Evolutionary conservation across 2,113 vertebrate genomes (phyloP).

Genomic region (Stegastes partitus): DNA sequence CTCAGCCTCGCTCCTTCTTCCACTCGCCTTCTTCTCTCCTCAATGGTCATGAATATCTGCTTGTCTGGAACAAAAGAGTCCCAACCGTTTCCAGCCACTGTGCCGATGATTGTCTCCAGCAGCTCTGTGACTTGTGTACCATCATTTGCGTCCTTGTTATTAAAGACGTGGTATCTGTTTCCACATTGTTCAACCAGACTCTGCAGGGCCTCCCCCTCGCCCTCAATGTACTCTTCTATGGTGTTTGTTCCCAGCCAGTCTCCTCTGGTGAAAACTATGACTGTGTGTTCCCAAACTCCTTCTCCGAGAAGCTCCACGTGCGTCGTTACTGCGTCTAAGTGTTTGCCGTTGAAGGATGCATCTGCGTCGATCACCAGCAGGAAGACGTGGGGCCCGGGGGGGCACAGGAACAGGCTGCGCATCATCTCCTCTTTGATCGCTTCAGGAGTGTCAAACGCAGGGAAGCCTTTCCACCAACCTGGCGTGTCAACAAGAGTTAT

Average conservation of each 20-base stretch:
- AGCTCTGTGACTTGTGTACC: slow-evolving; percentile 52
- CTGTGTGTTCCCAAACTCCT: slow-evolving; percentile 50
- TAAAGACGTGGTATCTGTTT: slow-evolving; percentile 69
- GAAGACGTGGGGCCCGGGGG: slow-evolving; percentile 67
- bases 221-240: slow-evolving; percentile 62
- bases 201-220: slow-evolving; percentile 55
- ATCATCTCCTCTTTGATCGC: slow-evolving; percentile 56
- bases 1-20: slow-evolving; percentile 39
- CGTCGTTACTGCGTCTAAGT: slow-evolving; percentile 31
- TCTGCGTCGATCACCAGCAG: slow-evolving; percentile 67
- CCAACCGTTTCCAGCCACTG: slow-evolving; percentile 35
- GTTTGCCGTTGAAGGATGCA: slow-evolving; percentile 43
- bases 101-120: slow-evolving; percentile 58
- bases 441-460: slow-evolving; percentile 42
- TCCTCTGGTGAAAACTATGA: slow-evolving; percentile 63
- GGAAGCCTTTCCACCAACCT: slow-evolving; percentile 69
- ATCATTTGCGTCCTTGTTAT: slow-evolving; percentile 54
- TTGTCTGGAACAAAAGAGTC: slow-evolving; percentile 40
- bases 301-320: slow-evolving; percentile 63
- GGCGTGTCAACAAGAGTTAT: slow-evolving; percentile 66
- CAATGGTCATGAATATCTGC: slow-evolving; percentile 11
- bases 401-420: slow-evolving; percentile 56
- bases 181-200: slow-evolving; percentile 52
- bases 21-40: slow-evolving; percentile 15
- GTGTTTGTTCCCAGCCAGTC: slow-evolving; percentile 60